These are phyloP conservation scores for Heterocephalus glaber DNA, from an alignment of 2,113 vertebrate genomes.

Conservation along the genomic window DNA sequence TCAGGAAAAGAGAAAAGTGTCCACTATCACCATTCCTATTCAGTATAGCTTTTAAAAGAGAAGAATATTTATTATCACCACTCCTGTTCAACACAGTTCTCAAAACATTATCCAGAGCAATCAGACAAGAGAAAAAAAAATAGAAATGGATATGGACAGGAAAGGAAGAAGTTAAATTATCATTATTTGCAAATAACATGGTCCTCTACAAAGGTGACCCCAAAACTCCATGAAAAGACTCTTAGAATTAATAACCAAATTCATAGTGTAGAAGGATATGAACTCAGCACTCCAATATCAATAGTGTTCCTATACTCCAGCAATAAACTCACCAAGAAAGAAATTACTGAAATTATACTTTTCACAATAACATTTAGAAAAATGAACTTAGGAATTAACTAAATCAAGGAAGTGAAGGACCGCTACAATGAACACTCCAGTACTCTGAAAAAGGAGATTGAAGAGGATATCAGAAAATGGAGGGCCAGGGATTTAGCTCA, in stretches of 20 bases:
- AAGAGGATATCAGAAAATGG: not conserved
- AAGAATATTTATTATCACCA: not conserved
- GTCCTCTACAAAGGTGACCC: not conserved
- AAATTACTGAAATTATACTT: not conserved
- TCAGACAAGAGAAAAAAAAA: not conserved
- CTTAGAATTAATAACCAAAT: not conserved
- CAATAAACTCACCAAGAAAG: not conserved
- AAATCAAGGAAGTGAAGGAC: not conserved
- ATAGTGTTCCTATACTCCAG: not conserved
- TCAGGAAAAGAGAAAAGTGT: not conserved
- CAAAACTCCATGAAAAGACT: not conserved
- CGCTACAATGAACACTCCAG: not conserved
- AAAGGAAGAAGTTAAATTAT: not conserved
- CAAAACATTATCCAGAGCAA: not conserved
- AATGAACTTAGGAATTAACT: not conserved
- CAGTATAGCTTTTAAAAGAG: not conserved
- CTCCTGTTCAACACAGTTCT: not conserved
- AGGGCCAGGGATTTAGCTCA: too few species aligned
- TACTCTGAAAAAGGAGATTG: not conserved
- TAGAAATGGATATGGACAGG: not conserved
- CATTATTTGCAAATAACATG: not conserved
- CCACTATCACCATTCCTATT: not conserved
- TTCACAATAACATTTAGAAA: not conserved
- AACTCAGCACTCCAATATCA: not conserved
- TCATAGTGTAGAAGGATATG: not conserved